Conservation (phyloP, 2,797 vertebrate species). For the Paedocypris micromegethes region DNA sequence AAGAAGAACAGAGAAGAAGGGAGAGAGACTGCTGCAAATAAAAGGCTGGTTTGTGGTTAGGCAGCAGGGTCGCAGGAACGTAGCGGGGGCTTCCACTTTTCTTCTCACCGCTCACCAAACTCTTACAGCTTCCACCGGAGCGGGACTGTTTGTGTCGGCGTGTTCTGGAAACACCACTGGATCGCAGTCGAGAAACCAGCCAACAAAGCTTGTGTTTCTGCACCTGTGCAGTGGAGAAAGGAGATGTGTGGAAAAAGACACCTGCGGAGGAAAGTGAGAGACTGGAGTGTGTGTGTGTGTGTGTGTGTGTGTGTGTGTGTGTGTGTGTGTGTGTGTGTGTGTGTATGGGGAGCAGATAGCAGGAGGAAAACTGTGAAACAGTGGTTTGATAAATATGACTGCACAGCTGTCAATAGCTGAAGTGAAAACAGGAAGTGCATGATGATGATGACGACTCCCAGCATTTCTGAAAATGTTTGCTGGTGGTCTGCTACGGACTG, state of each 20-base stretch:
- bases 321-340: constrained; percentile 18
- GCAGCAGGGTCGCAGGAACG: constrained; percentile 63
- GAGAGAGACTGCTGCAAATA: constrained; percentile 59
- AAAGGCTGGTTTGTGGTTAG: constrained; percentile 68
- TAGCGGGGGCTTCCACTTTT: constrained; percentile 69
- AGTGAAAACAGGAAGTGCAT: constrained; percentile 73
- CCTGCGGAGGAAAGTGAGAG: constrained; percentile 45
- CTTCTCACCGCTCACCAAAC: constrained; percentile 61
- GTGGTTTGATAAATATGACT: constrained; percentile 71
- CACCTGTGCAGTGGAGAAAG: constrained; percentile 43
- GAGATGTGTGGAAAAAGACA: constrained; percentile 44
- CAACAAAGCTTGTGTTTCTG: constrained; percentile 4
- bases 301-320: too few species aligned
- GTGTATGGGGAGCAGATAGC: constrained; percentile 56
- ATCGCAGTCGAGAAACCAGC: background rate
- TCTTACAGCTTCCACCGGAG: constrained; percentile 49
- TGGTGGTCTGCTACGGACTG: too few species aligned
- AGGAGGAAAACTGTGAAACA: constrained; percentile 52
- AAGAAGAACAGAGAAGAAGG: constrained; percentile 24
- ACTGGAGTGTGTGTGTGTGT: constrained; percentile 44
- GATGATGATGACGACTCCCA: constrained; percentile 43
- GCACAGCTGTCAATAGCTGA: constrained; percentile 69
- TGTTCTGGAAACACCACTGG: too few species aligned
- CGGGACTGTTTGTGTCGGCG: constrained; percentile 13
- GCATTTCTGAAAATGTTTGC: constrained; percentile 34